Base-by-base conservation (phyloP, 2,888 invertebrate species). In the Drosophila picticornis region DNA sequence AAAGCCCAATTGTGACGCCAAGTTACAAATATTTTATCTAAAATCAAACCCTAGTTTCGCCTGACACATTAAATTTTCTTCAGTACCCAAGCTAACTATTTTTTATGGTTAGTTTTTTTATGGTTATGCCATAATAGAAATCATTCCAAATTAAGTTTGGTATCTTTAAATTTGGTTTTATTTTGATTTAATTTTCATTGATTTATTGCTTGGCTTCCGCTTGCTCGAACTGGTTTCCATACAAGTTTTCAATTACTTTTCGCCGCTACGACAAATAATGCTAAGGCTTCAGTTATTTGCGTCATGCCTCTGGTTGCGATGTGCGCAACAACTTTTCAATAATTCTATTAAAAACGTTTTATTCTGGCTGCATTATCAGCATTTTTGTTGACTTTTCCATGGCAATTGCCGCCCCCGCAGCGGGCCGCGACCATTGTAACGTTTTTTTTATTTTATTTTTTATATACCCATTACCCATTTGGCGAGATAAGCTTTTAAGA, bases 301-400 rank as follows among this genome's bases (percentile, higher is more conserved):
- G 61, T 65, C 48, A 65, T 59, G 31, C 11, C 34, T 52, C 9
- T 22, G 22, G 34, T 58, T 50, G 34, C 13, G 16, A n/a, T 52
- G 25, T 56, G 58, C 58, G 64, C 58, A 68, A 55, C 9, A 67
- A 70, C 48, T 63, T 76, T 77, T 63, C 61, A 75, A 75, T 80
- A 68, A 79, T 36, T 66, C 36, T 51, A 36, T 65, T 61, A 16
- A 53, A 63, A 61, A 75, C 68, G 50, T 68, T 80, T 61, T 31
- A 10, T 50, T 67, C 11, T 32, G 74, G 51, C 43, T 66, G 88
- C 69, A 48, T 59, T 87, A 87, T 89, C 90, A 89, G 82, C 75
- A 31, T 57, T 59, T 67, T 51, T 55, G 34, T 63, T 59, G 71
- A 64, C 61, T 80, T 65, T 72, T 40, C 32, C 31, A 6, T 52